Conservation (phyloP, 2,888 invertebrate species). For the Athalia circularis region DNA sequence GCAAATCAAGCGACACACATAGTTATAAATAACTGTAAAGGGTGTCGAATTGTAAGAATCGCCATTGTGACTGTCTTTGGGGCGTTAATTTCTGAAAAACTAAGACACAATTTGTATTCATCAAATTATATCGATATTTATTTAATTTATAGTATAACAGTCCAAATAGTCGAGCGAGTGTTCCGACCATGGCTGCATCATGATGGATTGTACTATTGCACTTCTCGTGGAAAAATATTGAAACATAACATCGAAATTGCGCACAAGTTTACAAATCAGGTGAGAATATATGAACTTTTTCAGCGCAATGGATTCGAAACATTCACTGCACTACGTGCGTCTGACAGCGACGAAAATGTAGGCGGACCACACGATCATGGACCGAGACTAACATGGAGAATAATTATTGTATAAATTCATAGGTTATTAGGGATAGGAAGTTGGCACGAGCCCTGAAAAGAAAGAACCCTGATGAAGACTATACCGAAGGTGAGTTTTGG, state of each 20-base stretch:
- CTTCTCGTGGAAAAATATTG: slow-evolving; percentile 55
- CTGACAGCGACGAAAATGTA: neutral
- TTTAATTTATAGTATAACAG: slow-evolving; percentile 37
- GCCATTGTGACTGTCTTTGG: no score
- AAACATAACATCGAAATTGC: slow-evolving; percentile 51
- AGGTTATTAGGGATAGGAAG: slow-evolving; percentile 60
- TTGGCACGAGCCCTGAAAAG: slow-evolving; percentile 48
- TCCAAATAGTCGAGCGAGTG: slow-evolving; percentile 48
- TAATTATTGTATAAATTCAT: slow-evolving; percentile 20
- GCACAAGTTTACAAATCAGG: slow-evolving; percentile 55
- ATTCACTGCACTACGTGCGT: neutral
- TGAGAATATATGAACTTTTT: slow-evolving; percentile 35
- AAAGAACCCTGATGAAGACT: neutral
- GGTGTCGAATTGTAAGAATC: no score
- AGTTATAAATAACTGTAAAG: neutral
- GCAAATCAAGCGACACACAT: neutral
- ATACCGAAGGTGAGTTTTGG: slow-evolving; percentile 45
- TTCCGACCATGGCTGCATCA: slow-evolving; percentile 56
- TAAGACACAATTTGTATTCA: neutral
- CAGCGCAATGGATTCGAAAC: no score
- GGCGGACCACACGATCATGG: no score
- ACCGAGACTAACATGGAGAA: no score
- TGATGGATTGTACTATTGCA: slow-evolving; percentile 56
- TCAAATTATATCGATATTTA: neutral
- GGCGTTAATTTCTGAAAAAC: no score